These are phyloP conservation scores for Drosophila cardini DNA, from an alignment of 1,140 invertebrate genomes.

Conservation along the genomic window DNA sequence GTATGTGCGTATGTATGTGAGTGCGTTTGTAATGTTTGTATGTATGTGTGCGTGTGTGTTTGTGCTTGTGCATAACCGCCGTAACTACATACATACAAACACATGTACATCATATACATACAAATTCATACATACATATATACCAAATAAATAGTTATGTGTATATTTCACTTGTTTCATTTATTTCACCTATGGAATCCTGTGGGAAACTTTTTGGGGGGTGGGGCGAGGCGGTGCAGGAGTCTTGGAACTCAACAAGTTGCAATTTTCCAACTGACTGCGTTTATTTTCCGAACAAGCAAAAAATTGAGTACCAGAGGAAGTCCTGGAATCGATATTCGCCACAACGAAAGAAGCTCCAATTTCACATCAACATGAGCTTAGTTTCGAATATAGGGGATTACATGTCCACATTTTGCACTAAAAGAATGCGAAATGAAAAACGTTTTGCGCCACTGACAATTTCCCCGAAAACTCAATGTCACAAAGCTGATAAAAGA, in stretches of 20 bases:
- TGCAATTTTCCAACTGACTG: background rate
- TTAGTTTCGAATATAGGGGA: no score
- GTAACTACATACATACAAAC: slow-evolving; percentile 33
- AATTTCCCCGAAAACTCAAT: no score
- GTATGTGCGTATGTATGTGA: slow-evolving; percentile 11
- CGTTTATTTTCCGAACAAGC: background rate
- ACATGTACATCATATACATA: slow-evolving; percentile 42
- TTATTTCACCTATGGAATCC: background rate
- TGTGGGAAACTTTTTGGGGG: no score
- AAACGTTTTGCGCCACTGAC: no score
- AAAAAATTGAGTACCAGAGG: background rate
- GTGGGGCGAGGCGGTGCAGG: no score
- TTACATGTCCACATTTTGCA: no score
- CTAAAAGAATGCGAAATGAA: no score
- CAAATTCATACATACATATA: slow-evolving; percentile 55
- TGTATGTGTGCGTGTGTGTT: background rate
- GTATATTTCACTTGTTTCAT: slow-evolving; percentile 36
- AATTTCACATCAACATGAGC: no score
- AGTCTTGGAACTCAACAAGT: no score
- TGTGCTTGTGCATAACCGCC: background rate
- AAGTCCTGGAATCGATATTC: background rate
- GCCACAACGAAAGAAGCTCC: no score
- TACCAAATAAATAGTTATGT: slow-evolving; percentile 75
- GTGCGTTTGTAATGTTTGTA: background rate
- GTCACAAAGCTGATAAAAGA: no score